Conservation (phyloP, 2,797 vertebrate genomes). For the Gambelia wislizenii region DNA sequence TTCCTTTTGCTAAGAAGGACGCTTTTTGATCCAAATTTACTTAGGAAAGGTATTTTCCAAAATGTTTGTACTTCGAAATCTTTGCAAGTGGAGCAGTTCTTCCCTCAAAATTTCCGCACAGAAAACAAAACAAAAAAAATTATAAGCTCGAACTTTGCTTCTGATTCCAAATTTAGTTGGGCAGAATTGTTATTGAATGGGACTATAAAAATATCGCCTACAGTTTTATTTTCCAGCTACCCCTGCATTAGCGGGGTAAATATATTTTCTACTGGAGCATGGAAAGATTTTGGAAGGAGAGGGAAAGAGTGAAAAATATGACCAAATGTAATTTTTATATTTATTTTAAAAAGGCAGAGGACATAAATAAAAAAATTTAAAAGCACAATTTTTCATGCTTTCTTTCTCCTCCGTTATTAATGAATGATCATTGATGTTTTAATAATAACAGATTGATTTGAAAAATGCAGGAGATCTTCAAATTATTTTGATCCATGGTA, state of each 20-base stretch:
- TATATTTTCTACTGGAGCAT: neutral
- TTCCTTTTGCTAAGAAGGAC: neutral
- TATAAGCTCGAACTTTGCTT: neutral
- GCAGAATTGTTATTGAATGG: neutral
- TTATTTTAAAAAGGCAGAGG: neutral
- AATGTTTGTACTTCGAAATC: neutral
- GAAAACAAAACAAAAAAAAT: slow-evolving; percentile 1
- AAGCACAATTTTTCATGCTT: neutral
- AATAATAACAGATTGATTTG: neutral
- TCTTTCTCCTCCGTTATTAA: neutral
- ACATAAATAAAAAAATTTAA: neutral
- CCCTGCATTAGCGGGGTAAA: too few relatives aligned
- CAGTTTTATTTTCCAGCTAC: neutral
- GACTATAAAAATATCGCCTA: neutral
- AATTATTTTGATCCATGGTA: neutral
- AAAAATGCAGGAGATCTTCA: neutral
- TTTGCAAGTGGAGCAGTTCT: neutral
- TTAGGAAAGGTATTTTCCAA: neutral
- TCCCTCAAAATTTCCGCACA: neutral
- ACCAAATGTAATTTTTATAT: neutral
- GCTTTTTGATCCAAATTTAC: neutral
- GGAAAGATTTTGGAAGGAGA: neutral
- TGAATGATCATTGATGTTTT: neutral
- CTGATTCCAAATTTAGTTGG: neutral
- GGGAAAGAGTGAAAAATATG: fast-evolving